Base-by-base conservation (phyloP, 2,797 vertebrate genomes). In the Saxicola maurus region DNA sequence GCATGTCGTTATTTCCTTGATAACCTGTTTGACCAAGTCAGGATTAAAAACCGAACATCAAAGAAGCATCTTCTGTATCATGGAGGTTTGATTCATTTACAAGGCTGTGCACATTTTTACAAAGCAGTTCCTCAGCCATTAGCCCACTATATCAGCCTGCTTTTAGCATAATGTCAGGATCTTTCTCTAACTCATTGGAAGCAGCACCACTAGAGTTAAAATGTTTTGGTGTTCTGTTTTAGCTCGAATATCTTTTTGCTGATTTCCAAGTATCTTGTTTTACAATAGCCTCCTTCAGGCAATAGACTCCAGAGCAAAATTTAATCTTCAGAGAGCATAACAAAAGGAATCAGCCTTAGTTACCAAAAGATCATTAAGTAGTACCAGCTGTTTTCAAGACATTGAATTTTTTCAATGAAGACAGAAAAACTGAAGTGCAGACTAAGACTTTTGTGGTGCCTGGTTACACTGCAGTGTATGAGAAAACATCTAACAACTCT, bases 231-330 rank as follows among this genome's bases (percentile, higher is more conserved):
- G 68, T 78, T 87, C 79, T 89, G 84, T 31, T 80, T 90, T 72
- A 85, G 73, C 76, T 92, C 13, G 38, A 89, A 83, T 56, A 81
- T 89, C 10, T 76, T 93, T 93, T 72, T 87, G 78, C 73, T 81
- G 86, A 91, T 94, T 95, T 91, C 79, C 0, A 20, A 90, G 52
- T 94, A 89, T 93, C 93, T 71, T 93, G 60, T 73, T 88, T 91
- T 93, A 92, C 94, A 95, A 94, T 95, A 79, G 86, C 67, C 53
- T 90, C 89, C 92, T 92, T 81, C 89, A 79, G 87, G 91, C 91
- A 89, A 87, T 3, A 40, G 48, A 91, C 48, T 80, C 78, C 79
- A 71, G 75, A 91, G 56, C 68, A 94, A 87, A 90, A 92, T 90
- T 87, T 73, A 92, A 90, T 94, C 90, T 87, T 85, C 87, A 80